phyloP scores from a whole-genome alignment of 2,113 vertebrate species.

The Embiotoca jacksoni region DNA sequence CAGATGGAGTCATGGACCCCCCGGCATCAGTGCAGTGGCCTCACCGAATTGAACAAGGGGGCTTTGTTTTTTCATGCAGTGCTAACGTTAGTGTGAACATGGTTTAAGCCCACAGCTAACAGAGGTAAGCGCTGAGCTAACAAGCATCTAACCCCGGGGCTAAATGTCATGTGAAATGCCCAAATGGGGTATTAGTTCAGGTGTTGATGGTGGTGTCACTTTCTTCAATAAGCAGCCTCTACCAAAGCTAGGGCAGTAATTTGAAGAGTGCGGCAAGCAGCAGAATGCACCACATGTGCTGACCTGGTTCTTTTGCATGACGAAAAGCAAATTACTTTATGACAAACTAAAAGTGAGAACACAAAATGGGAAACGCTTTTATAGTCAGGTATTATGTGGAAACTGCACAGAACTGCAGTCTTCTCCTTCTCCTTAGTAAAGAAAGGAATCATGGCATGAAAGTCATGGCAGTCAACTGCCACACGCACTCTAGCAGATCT shows the following conservation, averaged over 20 bases:
- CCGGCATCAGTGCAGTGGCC: not conserved
- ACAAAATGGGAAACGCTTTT: conserved; percentile 18
- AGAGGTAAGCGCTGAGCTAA: conserved; percentile 16
- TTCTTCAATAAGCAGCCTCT: not conserved
- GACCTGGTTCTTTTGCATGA: conserved; percentile 40
- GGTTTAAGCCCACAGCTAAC: conserved; percentile 3
- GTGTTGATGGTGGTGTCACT: not conserved
- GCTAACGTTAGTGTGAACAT: conserved; percentile 7
- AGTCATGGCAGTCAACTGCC: conserved; percentile 28
- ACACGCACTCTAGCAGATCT: conserved; percentile 13
- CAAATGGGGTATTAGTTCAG: conserved; percentile 30
- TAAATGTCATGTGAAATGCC: conserved; percentile 21
- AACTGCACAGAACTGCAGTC: conserved; percentile 26
- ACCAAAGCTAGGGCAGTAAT: not conserved
- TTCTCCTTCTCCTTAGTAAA: not conserved
- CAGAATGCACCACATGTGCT: conserved; percentile 24
- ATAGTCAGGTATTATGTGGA: conserved; percentile 14
- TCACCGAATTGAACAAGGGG: not conserved
- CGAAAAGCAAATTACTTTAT: conserved; percentile 33
- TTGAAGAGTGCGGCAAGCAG: conserved; percentile 5
- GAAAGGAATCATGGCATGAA: conserved; percentile 23
- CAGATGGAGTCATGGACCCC: not conserved
- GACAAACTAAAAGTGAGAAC: conserved; percentile 9
- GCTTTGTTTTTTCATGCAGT: not conserved
- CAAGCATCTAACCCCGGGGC: conserved; percentile 3